Percentiles rank a stretch among this genome's conserved stretches.
Evolutionary conservation across 1,140 invertebrate species (phyloP).

Genomic region (Phymastichus coffea): DNA sequence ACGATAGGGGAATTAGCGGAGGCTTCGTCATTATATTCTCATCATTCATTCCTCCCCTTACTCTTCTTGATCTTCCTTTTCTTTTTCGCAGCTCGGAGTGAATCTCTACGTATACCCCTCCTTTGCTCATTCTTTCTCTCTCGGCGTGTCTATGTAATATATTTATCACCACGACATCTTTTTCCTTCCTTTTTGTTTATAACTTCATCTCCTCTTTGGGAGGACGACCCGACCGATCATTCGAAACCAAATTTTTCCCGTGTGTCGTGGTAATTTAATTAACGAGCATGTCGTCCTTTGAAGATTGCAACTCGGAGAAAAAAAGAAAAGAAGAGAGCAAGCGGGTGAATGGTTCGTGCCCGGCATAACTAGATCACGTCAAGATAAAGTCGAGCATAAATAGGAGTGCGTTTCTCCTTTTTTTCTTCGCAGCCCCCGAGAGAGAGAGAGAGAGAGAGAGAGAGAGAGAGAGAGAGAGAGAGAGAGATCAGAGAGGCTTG

Average conservation of each 20-base stretch:
- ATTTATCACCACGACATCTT: too few species aligned
- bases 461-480: not conserved
- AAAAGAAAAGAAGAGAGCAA: too few species aligned
- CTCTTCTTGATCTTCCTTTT: not conserved
- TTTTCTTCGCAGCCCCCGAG: not conserved
- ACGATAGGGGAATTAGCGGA: slow-evolving; percentile 39
- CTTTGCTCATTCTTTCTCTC: too few species aligned
- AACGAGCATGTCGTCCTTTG: too few species aligned
- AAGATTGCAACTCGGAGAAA: too few species aligned
- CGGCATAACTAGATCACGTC: slow-evolving; percentile 52
- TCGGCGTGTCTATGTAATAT: too few species aligned
- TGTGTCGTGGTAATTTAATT: too few species aligned
- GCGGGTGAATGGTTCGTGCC: slow-evolving; percentile 42
- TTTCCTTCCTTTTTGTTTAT: too few species aligned
- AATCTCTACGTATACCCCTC: too few species aligned
- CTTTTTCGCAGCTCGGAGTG: slow-evolving; percentile 5
- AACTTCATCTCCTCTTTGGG: too few species aligned
- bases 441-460: not conserved
- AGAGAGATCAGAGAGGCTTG: not conserved
- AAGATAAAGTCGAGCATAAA: slow-evolving; percentile 50
- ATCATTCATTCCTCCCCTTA: slow-evolving; percentile 37
- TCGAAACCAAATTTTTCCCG: too few species aligned
- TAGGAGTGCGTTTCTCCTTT: slow-evolving; percentile 33
- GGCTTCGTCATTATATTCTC: slow-evolving; percentile 42
- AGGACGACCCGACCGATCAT: too few species aligned